Conservation (phyloP, 2,797 vertebrate genomes). For the Scarus forsteni region DNA sequence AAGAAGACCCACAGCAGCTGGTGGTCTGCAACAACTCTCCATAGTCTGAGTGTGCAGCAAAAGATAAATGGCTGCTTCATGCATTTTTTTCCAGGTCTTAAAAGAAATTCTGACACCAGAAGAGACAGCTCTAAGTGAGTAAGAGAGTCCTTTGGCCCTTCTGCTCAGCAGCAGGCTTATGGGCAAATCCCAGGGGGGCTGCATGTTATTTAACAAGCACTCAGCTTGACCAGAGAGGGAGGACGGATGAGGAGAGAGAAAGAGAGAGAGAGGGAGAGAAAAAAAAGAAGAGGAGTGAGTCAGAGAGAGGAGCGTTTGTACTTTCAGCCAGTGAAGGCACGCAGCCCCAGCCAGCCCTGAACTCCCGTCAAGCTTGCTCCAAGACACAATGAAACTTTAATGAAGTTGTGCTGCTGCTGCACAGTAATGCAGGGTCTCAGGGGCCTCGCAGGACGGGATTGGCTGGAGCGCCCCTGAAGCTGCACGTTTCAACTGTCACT, state of each 20-base stretch:
- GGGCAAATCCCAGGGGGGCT: conserved; percentile 44
- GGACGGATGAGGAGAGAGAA: conserved; percentile 5
- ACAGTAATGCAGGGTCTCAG: conserved; percentile 45
- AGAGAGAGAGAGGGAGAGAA: conserved; percentile 3
- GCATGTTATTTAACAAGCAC: conserved; percentile 49
- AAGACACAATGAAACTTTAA: conserved; percentile 72
- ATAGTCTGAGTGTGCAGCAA: background rate
- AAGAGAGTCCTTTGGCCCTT: conserved; percentile 34
- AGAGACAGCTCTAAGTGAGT: conserved; percentile 48
- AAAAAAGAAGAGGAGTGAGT: conserved; percentile 2
- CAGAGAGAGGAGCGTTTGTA: conserved; percentile 22
- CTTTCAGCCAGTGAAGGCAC: conserved; percentile 26
- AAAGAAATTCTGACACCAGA: conserved; percentile 37
- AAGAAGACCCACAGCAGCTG: too few relatives aligned
- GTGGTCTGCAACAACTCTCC: background rate
- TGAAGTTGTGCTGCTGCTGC: conserved; percentile 57
- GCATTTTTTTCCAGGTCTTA: conserved; percentile 5
- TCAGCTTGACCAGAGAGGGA: conserved; percentile 16
- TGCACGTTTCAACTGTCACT: conserved; percentile 53
- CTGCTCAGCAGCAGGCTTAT: conserved; percentile 32
- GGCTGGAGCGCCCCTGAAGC: conserved; percentile 39
- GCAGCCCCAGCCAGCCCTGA: conserved; percentile 42
- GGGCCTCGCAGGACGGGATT: conserved; percentile 19
- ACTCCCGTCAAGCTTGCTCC: conserved; percentile 49
- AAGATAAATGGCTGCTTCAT: conserved; percentile 13